Conservation (phyloP, 2,797 vertebrate genomes). For the Peromyscus aztecus region DNA sequence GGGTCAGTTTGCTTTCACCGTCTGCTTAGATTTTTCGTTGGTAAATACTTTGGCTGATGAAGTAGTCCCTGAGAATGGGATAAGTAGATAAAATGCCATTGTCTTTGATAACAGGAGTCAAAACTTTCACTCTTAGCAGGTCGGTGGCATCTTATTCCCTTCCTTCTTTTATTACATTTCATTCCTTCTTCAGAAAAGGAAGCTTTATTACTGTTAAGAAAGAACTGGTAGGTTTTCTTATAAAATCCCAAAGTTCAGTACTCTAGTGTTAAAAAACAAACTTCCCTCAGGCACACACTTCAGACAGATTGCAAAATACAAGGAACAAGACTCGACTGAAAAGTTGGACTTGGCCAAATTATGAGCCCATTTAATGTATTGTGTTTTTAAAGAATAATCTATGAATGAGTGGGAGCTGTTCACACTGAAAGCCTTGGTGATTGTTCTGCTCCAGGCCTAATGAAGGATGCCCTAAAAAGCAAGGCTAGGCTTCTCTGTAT, state of each 20-base stretch:
- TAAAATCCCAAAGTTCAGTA: not conserved
- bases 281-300: not conserved
- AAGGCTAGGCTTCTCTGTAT: not conserved
- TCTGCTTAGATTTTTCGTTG: not conserved
- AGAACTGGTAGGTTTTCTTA: not conserved
- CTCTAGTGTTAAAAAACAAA: not conserved
- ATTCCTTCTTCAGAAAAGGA: not conserved
- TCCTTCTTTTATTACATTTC: not conserved
- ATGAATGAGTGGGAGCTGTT: not conserved
- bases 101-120: not conserved
- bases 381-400: conserved; percentile 8
- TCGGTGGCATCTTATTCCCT: not conserved
- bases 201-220: not conserved
- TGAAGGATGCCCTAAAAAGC: not conserved
- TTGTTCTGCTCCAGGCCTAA: not conserved
- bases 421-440: not conserved
- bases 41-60: not conserved
- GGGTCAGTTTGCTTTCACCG: not conserved
- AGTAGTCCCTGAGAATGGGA: not conserved
- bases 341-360: not conserved
- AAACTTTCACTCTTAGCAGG: not conserved
- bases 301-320: not conserved
- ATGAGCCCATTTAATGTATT: not conserved
- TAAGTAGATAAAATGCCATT: not conserved
- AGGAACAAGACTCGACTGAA: not conserved